Evolutionary conservation across 2,113 vertebrate species (phyloP), one percentile per base, ranked within the genome.

Genomic region (Salvator merianae): DNA sequence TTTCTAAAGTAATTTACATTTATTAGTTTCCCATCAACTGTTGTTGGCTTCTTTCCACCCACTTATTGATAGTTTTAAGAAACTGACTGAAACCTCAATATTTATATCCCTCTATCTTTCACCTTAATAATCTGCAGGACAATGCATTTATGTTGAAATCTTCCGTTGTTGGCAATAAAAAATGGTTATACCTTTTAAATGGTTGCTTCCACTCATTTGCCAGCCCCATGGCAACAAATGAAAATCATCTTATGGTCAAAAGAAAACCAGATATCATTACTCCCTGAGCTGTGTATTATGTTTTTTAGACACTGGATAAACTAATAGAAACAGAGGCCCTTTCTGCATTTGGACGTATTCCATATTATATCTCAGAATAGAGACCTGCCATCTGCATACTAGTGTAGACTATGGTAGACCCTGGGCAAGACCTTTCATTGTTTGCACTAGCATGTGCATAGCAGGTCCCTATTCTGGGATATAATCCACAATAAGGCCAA

Each of bases 101-200:
- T 4, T 1, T 14, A 63, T 7, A 59, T 80, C 13, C 30, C 65
- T 7, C 18, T 81, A 88, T 85, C 24, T 84, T 36, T 40, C 81
- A 7, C 5, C 0, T 0, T 77, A 79, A 16, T 43, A 50, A 83
- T 40, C 16, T 84, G 2, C 28, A 82, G 34, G 32, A 72, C 24
- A 70, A 12, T 71, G 22, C 16, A 68, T 86, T 88, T 32, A 43
- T 84, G 40, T 18, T 63, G 77, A 34, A 77, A 47, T 26, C 3
- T 70, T 79, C 79, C 1, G 5, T 79, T 83, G 79, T 78, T 40
- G 40, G 6, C 7, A 74, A n/a, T 78, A 86, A 78, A 8, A 79
- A 28, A 7, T 50, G 2, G 30, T 71, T 79, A 26, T 70, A 82
- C 63, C 1, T 30, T 26, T 3, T 59, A 72, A 83, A 85, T 28